phyloP scores from a whole-genome alignment of 2,113 vertebrate genomes.

The Trinectes maculatus region DNA sequence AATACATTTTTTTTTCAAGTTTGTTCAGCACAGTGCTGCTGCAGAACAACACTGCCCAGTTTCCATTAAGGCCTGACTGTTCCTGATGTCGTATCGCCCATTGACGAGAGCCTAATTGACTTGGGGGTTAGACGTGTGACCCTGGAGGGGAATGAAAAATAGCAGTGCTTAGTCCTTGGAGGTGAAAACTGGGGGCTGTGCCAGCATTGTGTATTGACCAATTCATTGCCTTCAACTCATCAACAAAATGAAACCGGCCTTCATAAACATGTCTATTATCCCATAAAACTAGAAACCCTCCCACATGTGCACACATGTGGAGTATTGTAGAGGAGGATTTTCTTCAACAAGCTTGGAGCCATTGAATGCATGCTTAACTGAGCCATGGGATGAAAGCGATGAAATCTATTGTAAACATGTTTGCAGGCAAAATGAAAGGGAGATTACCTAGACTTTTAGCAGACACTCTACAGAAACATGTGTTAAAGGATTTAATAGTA shows the following conservation, averaged over 20 bases:
- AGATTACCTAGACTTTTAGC: constrained; percentile 64
- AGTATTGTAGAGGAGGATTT: constrained; percentile 54
- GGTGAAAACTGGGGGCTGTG: constrained; percentile 33
- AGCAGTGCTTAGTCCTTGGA: constrained; percentile 41
- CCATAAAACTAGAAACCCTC: constrained; percentile 56
- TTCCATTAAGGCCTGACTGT: constrained; percentile 19
- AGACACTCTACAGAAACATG: too few relatives aligned
- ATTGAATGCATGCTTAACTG: constrained; percentile 43
- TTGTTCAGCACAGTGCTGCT: constrained; percentile 14
- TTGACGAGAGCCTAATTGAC: constrained; percentile 62
- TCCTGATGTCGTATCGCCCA: constrained; percentile 26
- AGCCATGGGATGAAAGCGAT: constrained; percentile 3
- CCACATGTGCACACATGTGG: constrained; percentile 3
- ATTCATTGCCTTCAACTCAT: constrained; percentile 55
- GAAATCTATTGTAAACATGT: constrained; percentile 57
- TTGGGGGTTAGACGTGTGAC: constrained; percentile 50
- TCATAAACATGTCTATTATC: constrained; percentile 66
- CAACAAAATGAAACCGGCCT: constrained; percentile 68
- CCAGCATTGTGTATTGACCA: constrained; percentile 67
- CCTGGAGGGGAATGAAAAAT: constrained; percentile 53
- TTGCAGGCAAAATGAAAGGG: constrained; percentile 47
- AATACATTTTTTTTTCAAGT: neutral
- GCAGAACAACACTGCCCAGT: neutral
- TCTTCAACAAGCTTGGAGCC: constrained; percentile 18
- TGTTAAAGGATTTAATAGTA: too few relatives aligned